Evolutionary conservation across 2,888 invertebrate species (phyloP), one percentile per base, ranked within the genome.

Genomic region (Aleiodes leptofemur): DNA sequence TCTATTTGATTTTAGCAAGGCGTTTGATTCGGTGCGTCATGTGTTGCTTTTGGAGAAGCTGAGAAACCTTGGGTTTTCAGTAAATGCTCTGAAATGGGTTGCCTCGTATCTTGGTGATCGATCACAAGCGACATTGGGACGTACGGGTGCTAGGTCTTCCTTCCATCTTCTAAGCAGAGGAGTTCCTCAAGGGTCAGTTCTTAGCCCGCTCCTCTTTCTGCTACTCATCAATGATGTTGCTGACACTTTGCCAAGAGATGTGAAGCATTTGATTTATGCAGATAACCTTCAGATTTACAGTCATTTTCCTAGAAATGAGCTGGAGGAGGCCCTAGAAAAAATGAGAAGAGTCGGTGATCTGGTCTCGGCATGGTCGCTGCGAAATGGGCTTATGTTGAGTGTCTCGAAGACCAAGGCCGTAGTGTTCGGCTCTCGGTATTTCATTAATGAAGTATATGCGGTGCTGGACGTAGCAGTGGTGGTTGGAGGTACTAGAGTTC

Each of bases 51-150:
- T 23, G 23, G 23, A 23, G 7, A 82, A 81, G 48, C 14, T 82
- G n/a, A n/a, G 31, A 5, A 80, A 76, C 69, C 77, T 77, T 51
- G 79, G 81, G 2, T 69, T 79, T 23, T 90, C 91, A 50, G 91
- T 91, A 9, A 91, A 91, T 80, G 91, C 91, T 14, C 91, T 91
- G 84, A 43, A 14, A 11, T 68, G 68, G 50, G 48, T 61, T 38
- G 51, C 13, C 57, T 56, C 59, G 0, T 64, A 56, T 38, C 59
- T 59, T 5, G 8, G 34, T 29, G 59, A n/a, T 13, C 29, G 59
- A 5, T 31, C 9, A 3, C 68, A 68, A 14, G 48, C 68, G 5
- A 68, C 53, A 48, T 11, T 51, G 6, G 53, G 68, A 31, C n/a
- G 59, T 13, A 5, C 23, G 23, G 38, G 14, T 38, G 14, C 34